These are phyloP conservation scores for Epinotia nisella DNA, from an alignment of 2,888 invertebrate species.

Conservation along the genomic window DNA sequence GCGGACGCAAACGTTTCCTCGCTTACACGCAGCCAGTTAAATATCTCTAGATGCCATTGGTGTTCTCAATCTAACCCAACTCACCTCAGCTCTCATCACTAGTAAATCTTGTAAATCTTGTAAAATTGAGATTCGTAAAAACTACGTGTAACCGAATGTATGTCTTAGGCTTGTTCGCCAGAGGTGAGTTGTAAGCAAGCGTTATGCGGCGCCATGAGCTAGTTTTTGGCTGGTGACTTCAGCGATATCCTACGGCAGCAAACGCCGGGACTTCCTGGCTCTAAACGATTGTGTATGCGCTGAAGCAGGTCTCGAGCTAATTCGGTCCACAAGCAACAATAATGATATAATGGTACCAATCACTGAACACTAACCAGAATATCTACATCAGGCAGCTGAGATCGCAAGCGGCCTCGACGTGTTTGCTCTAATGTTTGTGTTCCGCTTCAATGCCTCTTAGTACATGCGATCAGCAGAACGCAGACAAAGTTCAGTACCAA, in stretches of 20 bases:
- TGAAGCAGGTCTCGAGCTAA: background rate
- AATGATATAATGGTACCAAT: background rate
- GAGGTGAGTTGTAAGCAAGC: background rate
- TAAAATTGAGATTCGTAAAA: background rate
- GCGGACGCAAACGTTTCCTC: conserved; percentile 58
- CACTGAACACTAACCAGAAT: background rate
- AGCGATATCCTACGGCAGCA: too few species aligned
- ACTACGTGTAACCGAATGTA: background rate
- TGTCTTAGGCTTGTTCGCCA: background rate
- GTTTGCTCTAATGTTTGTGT: conserved; percentile 35
- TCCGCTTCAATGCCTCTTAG: conserved; percentile 17
- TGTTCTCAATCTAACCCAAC: background rate
- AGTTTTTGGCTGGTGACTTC: too few species aligned
- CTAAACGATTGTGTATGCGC: background rate
- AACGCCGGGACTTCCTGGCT: too few species aligned
- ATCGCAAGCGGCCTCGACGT: conserved; percentile 9
- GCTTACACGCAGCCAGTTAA: conserved; percentile 53
- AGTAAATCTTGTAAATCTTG: background rate
- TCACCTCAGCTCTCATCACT: background rate
- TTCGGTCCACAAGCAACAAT: background rate
- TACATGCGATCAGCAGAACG: conserved; percentile 16
- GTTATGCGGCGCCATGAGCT: too few species aligned
- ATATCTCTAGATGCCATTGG: conserved; percentile 28
- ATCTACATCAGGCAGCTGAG: background rate
- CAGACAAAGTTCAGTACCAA: conserved; percentile 26